These are phyloP conservation scores for Dicentrarchus labrax DNA, from an alignment of 2,113 vertebrate species.

Conservation along the genomic window DNA sequence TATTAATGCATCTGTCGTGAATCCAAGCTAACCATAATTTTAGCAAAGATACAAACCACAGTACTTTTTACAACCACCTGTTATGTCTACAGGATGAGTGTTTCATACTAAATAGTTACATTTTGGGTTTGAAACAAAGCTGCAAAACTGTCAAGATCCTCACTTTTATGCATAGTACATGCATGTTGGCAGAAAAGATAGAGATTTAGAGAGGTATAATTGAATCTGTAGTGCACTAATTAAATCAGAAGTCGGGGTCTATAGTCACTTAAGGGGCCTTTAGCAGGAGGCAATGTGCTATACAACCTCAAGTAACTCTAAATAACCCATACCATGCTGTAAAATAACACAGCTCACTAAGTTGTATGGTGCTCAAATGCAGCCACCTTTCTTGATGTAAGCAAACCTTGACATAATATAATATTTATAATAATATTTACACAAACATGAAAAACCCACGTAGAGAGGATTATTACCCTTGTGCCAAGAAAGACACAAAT, in stretches of 20 bases:
- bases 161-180: not conserved
- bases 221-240: slow-evolving; percentile 24
- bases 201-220: not conserved
- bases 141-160: not conserved
- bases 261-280: slow-evolving; percentile 19
- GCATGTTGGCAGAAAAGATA: not conserved
- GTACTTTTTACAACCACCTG: not conserved
- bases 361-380: slow-evolving; percentile 12
- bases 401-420: slow-evolving; percentile 1
- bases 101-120: not conserved
- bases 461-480: not conserved
- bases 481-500: not conserved
- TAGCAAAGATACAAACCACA: too few relatives aligned
- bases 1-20: too few relatives aligned
- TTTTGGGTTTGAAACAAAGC: not conserved
- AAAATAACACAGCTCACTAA: slow-evolving; percentile 35
- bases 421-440: too few relatives aligned
- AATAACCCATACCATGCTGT: not conserved
- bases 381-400: slow-evolving; percentile 9
- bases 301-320: slow-evolving; percentile 44
- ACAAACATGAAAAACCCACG: not conserved
- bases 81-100: not conserved
- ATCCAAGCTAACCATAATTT: too few relatives aligned
- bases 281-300: slow-evolving; percentile 38
- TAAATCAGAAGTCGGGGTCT: slow-evolving; percentile 33